Evolutionary conservation across 2,113 vertebrate genomes (phyloP).

Genomic region (Hoplias malabaricus): DNA sequence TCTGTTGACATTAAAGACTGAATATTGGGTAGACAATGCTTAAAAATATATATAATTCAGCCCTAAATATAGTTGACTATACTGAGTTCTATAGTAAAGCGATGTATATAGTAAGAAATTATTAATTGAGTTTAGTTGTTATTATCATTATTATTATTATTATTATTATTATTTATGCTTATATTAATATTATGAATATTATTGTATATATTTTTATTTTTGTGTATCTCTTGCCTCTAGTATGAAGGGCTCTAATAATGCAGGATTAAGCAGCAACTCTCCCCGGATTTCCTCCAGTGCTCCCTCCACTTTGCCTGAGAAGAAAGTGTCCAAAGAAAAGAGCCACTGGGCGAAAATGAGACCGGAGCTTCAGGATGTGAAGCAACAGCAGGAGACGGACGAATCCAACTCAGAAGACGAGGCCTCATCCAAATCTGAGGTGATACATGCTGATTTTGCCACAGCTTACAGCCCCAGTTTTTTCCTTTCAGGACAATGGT

Average conservation of each 20-base stretch:
- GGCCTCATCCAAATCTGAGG: conserved; percentile 93
- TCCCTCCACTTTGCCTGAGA: conserved; percentile 77
- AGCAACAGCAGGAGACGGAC: conserved; percentile 84
- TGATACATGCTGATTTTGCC: conserved; percentile 48
- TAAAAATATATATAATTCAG: too few species aligned
- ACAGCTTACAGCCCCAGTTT: background rate
- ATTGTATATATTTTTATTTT: too few species aligned
- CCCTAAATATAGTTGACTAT: too few species aligned
- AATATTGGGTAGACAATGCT: too few species aligned
- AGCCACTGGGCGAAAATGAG: conserved; percentile 84
- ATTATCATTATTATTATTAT: background rate
- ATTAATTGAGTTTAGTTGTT: too few species aligned
- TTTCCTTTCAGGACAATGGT: background rate
- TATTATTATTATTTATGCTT: too few species aligned
- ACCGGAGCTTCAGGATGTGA: conserved; percentile 80
- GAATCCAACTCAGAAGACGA: conserved; percentile 96
- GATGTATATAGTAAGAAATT: too few species aligned
- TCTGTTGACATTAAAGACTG: too few species aligned
- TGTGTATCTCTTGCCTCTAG: background rate
- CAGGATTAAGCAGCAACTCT: conserved; percentile 77
- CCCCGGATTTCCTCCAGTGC: conserved; percentile 80
- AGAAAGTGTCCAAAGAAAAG: conserved; percentile 89
- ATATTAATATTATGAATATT: background rate
- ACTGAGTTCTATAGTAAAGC: too few species aligned
- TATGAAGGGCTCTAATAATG: conserved; percentile 62